Conservation (phyloP, 92 coral and sea anemone species). For the Zoanthus sansibaricus region DNA sequence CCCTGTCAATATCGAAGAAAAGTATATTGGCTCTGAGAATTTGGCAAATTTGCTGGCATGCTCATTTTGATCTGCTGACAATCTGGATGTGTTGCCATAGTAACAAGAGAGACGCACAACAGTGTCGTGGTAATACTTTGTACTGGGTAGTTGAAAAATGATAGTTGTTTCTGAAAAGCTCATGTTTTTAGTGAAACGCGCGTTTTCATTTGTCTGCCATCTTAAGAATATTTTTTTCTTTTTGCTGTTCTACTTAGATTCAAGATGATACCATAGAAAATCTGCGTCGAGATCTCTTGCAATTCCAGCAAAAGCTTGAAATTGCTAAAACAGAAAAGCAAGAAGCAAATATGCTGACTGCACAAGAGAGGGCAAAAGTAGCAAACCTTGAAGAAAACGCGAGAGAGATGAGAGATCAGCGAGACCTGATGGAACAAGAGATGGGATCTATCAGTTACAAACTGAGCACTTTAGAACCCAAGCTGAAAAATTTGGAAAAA, state of each 20-base stretch:
- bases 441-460: constrained; percentile 74
- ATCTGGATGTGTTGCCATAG: too few species aligned
- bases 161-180: too few species aligned
- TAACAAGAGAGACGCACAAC: too few species aligned
- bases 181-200: too few species aligned
- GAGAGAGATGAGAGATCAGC: constrained; percentile 67
- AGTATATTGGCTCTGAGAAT: too few species aligned
- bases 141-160: too few species aligned
- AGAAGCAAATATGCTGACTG: constrained; percentile 62
- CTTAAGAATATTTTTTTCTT: neutral
- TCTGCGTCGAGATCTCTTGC: constrained; percentile 69
- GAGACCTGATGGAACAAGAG: constrained; percentile 75
- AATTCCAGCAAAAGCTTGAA: constrained; percentile 72
- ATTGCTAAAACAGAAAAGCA: constrained; percentile 68
- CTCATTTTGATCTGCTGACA: too few species aligned
- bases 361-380: constrained; percentile 56
- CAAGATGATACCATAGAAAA: constrained; percentile 69
- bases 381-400: constrained; percentile 64
- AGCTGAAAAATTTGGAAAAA: constrained; percentile 67
- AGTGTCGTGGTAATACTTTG: too few species aligned
- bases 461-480: constrained; percentile 71
- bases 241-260: neutral
- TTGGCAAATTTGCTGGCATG: too few species aligned
- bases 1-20: too few species aligned
- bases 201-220: too few species aligned